These are phyloP conservation scores for Lordiphosa mommai DNA, from an alignment of 1,140 invertebrate species.

Conservation along the genomic window DNA sequence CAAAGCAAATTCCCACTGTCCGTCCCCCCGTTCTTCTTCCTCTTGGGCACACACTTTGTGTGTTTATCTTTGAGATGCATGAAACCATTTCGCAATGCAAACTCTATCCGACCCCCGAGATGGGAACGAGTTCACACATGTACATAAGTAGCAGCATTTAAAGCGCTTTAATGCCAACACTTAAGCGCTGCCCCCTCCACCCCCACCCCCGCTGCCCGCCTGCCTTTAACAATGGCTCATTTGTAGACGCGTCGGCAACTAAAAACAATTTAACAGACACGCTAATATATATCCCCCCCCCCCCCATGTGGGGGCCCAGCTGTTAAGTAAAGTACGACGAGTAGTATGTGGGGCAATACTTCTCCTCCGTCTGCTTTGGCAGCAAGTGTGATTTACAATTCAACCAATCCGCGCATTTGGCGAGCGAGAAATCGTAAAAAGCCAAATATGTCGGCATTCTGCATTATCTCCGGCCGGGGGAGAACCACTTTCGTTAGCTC, in stretches of 20 bases:
- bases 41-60: background rate
- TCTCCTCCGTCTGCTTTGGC: constrained; percentile 19
- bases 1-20: too few relatives aligned
- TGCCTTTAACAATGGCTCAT: constrained; percentile 60
- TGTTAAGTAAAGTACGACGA: background rate
- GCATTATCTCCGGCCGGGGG: constrained; percentile 49
- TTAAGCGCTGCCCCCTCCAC: constrained; percentile 12
- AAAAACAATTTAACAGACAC: constrained; percentile 67
- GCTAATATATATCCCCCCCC: constrained; percentile 72
- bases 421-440: constrained; percentile 55
- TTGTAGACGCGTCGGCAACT: constrained; percentile 66
- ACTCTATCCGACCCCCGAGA: constrained; percentile 8
- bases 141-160: constrained; percentile 36
- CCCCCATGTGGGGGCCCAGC: constrained; percentile 21
- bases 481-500: constrained; percentile 75
- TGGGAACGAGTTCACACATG: constrained; percentile 19
- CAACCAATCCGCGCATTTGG: background rate
- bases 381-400: too few relatives aligned
- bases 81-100: constrained; percentile 55
- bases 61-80: constrained; percentile 19
- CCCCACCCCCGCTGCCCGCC: background rate
- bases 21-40: background rate
- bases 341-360: constrained; percentile 4
- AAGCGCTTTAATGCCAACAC: constrained; percentile 57
- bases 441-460: constrained; percentile 57